Percentiles rank a stretch among this genome's conserved stretches.
Conservation (phyloP, 2,888 invertebrate genomes). For the Sussaba pulchella region DNA sequence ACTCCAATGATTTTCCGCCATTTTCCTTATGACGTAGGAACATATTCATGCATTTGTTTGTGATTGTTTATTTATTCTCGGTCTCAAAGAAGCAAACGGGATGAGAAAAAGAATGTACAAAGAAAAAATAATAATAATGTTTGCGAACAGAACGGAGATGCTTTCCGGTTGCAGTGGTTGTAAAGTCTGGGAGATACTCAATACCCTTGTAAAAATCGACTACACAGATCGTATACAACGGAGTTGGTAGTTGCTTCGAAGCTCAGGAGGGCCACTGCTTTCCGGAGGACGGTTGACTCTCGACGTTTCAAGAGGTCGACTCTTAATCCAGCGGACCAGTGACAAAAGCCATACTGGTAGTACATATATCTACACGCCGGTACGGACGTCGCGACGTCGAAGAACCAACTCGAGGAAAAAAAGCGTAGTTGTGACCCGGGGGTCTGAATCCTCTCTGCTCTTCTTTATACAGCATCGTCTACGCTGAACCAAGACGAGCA, state of each 20-base stretch:
- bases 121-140: no score
- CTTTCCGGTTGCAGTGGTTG: background rate
- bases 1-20: no score
- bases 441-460: background rate
- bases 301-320: constrained; percentile 50
- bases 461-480: background rate
- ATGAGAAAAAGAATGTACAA: no score
- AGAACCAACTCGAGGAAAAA: constrained; percentile 33
- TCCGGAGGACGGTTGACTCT: constrained; percentile 39
- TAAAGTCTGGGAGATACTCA: background rate
- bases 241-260: constrained; percentile 29
- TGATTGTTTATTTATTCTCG: no score
- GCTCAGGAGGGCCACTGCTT: constrained; percentile 27
- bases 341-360: constrained; percentile 38
- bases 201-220: constrained; percentile 4
- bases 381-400: constrained; percentile 11
- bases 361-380: background rate
- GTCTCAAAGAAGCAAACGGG: no score
- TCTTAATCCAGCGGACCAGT: constrained; percentile 52
- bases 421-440: constrained; percentile 14
- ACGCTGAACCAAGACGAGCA: background rate
- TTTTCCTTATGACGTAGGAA: no score
- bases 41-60: no score
- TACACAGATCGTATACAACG: background rate
- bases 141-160: background rate